Conservation (phyloP, 2,113 vertebrate species). For the Gymnocephalus cernua region DNA sequence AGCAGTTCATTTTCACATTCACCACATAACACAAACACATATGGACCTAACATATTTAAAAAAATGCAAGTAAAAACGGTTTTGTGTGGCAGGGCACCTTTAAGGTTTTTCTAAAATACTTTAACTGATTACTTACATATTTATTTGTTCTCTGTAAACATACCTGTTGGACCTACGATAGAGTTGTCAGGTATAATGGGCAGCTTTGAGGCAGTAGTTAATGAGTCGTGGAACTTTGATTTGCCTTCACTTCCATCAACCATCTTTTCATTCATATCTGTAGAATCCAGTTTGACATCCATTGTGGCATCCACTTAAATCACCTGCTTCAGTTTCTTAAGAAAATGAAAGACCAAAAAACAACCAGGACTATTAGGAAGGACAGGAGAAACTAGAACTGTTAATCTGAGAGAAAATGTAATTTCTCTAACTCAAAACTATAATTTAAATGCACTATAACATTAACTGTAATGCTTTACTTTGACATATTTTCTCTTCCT, state of each 20-base stretch:
- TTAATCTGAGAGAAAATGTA: not conserved
- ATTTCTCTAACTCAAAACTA: not conserved
- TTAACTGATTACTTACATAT: not conserved
- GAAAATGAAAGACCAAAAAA: not conserved
- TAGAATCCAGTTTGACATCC: slow-evolving; percentile 32
- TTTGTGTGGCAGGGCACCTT: too few relatives aligned
- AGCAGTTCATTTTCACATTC: too few relatives aligned
- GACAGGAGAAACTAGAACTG: not conserved
- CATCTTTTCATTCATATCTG: slow-evolving; percentile 16
- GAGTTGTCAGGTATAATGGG: not conserved
- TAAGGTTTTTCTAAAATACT: not conserved
- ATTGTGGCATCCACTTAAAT: slow-evolving; percentile 22
- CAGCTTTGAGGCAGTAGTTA: not conserved
- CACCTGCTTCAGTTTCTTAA: slow-evolving; percentile 4
- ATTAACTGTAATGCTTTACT: not conserved
- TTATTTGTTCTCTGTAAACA: not conserved
- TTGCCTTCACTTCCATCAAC: slow-evolving; percentile 11
- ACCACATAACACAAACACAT: too few relatives aligned
- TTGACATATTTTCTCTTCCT: not conserved
- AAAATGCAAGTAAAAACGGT: too few relatives aligned
- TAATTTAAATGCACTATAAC: not conserved
- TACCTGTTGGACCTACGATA: slow-evolving; percentile 39
- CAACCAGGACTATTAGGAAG: not conserved
- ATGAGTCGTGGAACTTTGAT: not conserved
- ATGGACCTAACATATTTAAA: too few relatives aligned